Base-by-base conservation (phyloP, 1,140 invertebrate genomes). In the Hermatobates lingyangjiaoensis region DNA sequence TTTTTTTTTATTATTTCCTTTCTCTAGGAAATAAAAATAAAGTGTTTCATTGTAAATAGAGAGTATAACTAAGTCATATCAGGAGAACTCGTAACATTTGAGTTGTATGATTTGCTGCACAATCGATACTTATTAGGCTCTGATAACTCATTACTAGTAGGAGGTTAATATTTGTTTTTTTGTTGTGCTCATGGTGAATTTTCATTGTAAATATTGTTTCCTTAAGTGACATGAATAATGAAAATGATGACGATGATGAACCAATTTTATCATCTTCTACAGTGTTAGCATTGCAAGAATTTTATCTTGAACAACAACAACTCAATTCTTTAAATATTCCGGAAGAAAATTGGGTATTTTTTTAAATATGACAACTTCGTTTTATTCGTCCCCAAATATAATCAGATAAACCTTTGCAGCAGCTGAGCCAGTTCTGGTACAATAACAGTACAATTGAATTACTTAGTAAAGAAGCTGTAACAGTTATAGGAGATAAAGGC, bases 371-470 rank as follows among this genome's bases (percentile, higher is more conserved):
- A 23, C 34, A 51, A 27, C 4, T 15, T 1, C 28, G n/a, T 12
- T 27, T 42, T 14, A 5, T 3, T 4, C 2, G 14, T 53, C 24
- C 1, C 20, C 3, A 1, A 42, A 39, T 24, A 40, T 18, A 20
- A 27, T 54, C 34, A 27, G 26, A 15, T 42, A n/a, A 54, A 57
- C 55, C 55, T 58, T 76, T 76, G 2, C 62, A 95, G 92, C 87
- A 94, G 88, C 65, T 95, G 23, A 93, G 89, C 63, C 91, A 96
- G 66, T 95, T 96, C 72, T 96, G 91, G 92, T 96, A 95, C 62
- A 76, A 86, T 62, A 75, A 86, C 27, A 61, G 71, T 18, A 95
- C 90, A 15, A 76, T 82, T 47, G 64, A 75, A 44, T 64, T 61
- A 15, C 66, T 95, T 0, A 75, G 80, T 0, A 72, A 74, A 57